A percentile compares a stretch with the other conserved stretches of the same genome.
Conservation (phyloP, 1,140 invertebrate species). For the Drosophila santomea region DNA sequence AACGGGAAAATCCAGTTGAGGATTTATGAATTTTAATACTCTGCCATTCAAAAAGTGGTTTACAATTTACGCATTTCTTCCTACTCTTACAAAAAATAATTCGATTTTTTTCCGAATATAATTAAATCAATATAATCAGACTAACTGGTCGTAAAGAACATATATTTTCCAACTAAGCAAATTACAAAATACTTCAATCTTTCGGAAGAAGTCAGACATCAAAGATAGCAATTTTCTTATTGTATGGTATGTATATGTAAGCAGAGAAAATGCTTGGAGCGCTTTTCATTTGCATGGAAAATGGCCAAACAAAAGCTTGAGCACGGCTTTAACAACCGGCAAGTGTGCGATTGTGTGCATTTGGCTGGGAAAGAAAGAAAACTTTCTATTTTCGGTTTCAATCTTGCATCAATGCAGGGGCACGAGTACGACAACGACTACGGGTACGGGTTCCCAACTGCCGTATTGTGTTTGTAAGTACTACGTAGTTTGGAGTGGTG, state of each 20-base stretch:
- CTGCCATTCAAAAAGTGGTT: background rate
- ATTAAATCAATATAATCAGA: background rate
- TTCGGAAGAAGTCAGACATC: slow-evolving; percentile 29
- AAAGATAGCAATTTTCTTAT: slow-evolving; percentile 47
- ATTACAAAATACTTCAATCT: slow-evolving; percentile 7
- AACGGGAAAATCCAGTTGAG: background rate
- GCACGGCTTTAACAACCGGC: slow-evolving; percentile 31
- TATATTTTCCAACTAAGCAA: background rate
- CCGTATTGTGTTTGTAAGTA: slow-evolving; percentile 7
- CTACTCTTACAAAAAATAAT: background rate
- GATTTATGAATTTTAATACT: background rate
- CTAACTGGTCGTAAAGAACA: no score
- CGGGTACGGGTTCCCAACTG: background rate
- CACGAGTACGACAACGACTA: background rate
- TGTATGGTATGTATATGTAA: slow-evolving; percentile 23
- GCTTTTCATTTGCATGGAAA: slow-evolving; percentile 71
- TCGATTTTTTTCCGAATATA: background rate
- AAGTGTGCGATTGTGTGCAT: slow-evolving; percentile 33
- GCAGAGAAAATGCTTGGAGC: slow-evolving; percentile 55
- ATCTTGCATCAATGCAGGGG: slow-evolving; percentile 37
- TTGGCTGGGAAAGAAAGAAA: slow-evolving; percentile 61
- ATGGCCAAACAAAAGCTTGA: slow-evolving; percentile 70
- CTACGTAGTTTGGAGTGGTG: slow-evolving; percentile 11
- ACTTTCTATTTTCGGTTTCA: slow-evolving; percentile 66
- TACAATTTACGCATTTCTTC: background rate